A percentile compares a stretch with the other conserved stretches of the same genome.
phyloP scores from a whole-genome alignment of 2,888 invertebrate species.

The Lochmaea capreae region DNA sequence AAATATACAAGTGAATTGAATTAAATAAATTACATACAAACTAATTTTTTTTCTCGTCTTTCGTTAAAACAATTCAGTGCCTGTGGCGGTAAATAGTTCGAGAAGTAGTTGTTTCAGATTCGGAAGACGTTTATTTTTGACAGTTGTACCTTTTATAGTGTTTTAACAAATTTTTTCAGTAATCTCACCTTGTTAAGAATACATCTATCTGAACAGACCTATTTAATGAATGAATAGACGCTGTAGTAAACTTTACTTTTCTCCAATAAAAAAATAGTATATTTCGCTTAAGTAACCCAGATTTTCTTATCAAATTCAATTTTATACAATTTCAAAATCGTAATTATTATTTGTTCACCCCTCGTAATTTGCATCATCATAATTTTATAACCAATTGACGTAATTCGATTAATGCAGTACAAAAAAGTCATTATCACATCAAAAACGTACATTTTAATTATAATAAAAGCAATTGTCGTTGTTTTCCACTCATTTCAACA shows the following conservation, averaged over 20 bases:
- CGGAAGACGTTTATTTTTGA: too few species aligned
- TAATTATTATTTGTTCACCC: too few species aligned
- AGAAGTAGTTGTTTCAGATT: too few species aligned
- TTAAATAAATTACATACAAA: background rate
- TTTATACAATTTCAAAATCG: too few species aligned
- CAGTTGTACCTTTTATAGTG: background rate
- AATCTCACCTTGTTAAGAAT: conserved; percentile 33
- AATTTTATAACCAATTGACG: too few species aligned
- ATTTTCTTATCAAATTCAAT: conserved; percentile 35
- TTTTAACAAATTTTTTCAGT: conserved; percentile 6
- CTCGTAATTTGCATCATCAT: background rate
- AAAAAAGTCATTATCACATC: background rate
- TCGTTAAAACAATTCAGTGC: too few species aligned
- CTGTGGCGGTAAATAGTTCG: too few species aligned
- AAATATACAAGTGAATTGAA: too few species aligned
- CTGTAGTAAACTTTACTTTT: background rate
- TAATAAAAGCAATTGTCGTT: background rate
- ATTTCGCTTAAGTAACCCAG: conserved; percentile 40
- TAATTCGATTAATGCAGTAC: background rate
- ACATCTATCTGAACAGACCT: conserved; percentile 42
- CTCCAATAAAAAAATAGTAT: background rate
- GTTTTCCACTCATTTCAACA: background rate
- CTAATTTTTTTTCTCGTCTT: too few species aligned
- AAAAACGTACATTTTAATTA: background rate
- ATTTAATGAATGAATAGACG: conserved; percentile 24